phyloP scores from a whole-genome alignment of 2,888 invertebrate species.

The Leucophora obtusa region DNA sequence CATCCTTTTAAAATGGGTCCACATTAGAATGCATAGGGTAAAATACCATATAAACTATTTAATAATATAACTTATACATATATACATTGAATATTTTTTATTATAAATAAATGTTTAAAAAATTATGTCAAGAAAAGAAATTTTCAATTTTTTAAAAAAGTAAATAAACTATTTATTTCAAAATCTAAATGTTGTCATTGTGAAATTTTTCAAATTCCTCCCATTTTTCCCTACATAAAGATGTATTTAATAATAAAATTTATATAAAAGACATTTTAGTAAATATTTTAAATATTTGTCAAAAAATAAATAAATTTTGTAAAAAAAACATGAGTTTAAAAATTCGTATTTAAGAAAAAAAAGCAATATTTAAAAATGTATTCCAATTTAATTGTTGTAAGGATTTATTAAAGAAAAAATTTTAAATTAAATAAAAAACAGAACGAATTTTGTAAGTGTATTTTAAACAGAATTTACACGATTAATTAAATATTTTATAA shows the following conservation, averaged over 20 bases:
- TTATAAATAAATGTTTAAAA: conserved; percentile 44
- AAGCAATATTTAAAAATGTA: conserved; percentile 59
- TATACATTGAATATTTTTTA: conserved; percentile 13
- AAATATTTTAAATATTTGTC: conserved; percentile 50
- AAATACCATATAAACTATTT: conserved; percentile 24
- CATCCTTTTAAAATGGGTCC: conserved; percentile 55
- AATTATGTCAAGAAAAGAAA: conserved; percentile 25
- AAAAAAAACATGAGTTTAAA: conserved; percentile 20
- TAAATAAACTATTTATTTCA: conserved; percentile 36
- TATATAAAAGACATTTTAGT: conserved; percentile 51
- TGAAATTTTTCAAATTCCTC: conserved; percentile 47
- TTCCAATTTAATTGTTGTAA: conserved; percentile 56
- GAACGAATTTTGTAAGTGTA: not conserved
- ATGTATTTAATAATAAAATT: conserved; percentile 3
- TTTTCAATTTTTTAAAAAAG: conserved; percentile 6
- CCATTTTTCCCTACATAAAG: conserved; percentile 31
- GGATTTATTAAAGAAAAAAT: conserved; percentile 14
- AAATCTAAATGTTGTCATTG: conserved; percentile 58
- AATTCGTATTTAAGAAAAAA: conserved; percentile 35
- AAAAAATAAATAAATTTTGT: conserved; percentile 1
- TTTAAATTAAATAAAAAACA: not conserved
- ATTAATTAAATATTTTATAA: no score
- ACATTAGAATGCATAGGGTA: conserved; percentile 48
- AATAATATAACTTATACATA: conserved; percentile 21
- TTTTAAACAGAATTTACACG: conserved; percentile 34